A percentile compares a stretch with the other conserved stretches of the same genome.
These are phyloP conservation scores for Chaunax sp. DNA, from an alignment of 2,797 vertebrate species.

Conservation along the genomic window DNA sequence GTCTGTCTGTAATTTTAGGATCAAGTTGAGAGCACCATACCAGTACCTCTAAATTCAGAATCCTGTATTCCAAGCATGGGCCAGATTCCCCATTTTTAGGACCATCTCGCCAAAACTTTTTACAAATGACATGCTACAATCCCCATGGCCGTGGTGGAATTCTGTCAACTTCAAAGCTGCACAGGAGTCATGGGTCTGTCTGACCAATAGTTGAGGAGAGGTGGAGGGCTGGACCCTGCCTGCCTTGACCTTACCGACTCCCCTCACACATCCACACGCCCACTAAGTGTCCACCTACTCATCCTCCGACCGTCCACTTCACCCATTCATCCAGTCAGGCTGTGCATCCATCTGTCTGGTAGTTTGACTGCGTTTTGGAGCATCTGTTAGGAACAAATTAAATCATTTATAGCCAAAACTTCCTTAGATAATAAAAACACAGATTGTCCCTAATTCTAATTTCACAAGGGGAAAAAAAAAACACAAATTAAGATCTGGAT, in stretches of 20 bases:
- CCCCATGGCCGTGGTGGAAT: conserved; percentile 79
- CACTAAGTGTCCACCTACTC: conserved; percentile 55
- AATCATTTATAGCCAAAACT: background rate
- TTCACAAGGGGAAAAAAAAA: background rate
- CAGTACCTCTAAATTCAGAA: conserved; percentile 42
- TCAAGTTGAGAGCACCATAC: conserved; percentile 33
- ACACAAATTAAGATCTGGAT: background rate
- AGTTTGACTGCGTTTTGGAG: conserved; percentile 8
- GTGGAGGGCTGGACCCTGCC: conserved; percentile 74
- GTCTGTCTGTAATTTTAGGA: conserved; percentile 46
- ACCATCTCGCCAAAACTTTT: conserved; percentile 74
- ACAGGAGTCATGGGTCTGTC: conserved; percentile 33
- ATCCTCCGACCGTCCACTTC: conserved; percentile 51
- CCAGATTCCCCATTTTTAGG: conserved; percentile 68
- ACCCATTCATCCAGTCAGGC: conserved; percentile 49
- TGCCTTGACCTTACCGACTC: conserved; percentile 75
- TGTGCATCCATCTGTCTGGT: conserved; percentile 24
- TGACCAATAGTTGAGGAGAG: conserved; percentile 75
- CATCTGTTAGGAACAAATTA: background rate
- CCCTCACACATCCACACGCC: conserved; percentile 33
- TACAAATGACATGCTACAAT: conserved; percentile 81
- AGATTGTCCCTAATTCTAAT: background rate
- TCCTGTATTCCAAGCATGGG: conserved; percentile 48
- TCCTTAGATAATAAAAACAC: background rate
- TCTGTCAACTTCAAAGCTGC: conserved; percentile 73